Base-by-base conservation (phyloP, 2,797 vertebrate genomes). In the Rhinella marina region DNA sequence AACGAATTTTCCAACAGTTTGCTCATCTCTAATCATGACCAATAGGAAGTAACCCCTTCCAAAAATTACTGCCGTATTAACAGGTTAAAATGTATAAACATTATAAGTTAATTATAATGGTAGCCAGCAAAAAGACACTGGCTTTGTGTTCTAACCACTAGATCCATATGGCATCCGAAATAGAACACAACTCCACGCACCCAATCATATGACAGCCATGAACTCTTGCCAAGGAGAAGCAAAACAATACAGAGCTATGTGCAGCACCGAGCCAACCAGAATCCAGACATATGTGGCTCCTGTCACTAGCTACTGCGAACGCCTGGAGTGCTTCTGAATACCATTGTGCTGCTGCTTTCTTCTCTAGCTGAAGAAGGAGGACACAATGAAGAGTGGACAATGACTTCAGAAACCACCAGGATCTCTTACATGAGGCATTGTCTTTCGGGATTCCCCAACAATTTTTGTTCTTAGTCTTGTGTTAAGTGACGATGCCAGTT, bases 191-290 rank as follows among this genome's bases (percentile, higher is more conserved):
- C 61, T 76, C 73, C 73, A 85, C n/a, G 59, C 23, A 23, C 54
- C 70, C 13, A 62, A 61, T 64, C 72, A 76, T 64, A 64, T 78
- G 84, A 85, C 11, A 19, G 59, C 59, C 8, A 54, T 27, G 57
- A 62, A 17, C 5, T 48, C 17, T 52, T 77, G 72, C 73, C 72
- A 85, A 85, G 14, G 50, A 77, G n/a, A 54, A 64, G 23, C 84
- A 76, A 76, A 85, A 77, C 84, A 85, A 85, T 64, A 85, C 54
- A 77, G 25, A 52, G 84, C 21, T 64, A 85, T 78, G 72, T 66
- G 84, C 23, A 29, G 48, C 41, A 54, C 59, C 25, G 57, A 52
- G 84, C 73, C 73, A 84, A 84, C 56, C 54, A 85, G 66, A 76
- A 27, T 61, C 56, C 73, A 78, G 84, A 54, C 73, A 41, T 59